Conservation (phyloP, 2,888 invertebrate species). For the Netelia virgata region DNA sequence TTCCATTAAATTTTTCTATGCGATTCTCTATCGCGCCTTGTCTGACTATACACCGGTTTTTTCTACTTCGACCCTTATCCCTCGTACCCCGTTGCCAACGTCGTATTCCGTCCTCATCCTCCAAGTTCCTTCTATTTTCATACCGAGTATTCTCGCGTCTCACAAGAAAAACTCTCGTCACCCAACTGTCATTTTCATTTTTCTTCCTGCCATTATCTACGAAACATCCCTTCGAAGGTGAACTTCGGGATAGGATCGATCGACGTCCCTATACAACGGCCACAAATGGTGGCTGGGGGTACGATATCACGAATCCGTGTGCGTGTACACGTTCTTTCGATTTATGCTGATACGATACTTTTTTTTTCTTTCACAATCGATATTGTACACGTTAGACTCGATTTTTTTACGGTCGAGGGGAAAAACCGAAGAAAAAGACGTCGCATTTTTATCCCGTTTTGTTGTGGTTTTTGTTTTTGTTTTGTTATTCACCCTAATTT, state of each 20-base stretch:
- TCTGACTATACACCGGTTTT: background rate
- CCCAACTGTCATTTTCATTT: conserved; percentile 21
- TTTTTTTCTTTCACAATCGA: too few relatives aligned
- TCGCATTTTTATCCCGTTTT: background rate
- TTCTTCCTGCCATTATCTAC: conserved; percentile 12
- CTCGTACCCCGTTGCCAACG: background rate
- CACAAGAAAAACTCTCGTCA: conserved; percentile 20
- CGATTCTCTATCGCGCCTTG: too few relatives aligned
- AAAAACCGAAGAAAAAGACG: background rate
- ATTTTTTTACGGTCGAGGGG: background rate
- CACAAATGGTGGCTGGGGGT: background rate
- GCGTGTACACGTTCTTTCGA: background rate
- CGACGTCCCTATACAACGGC: background rate
- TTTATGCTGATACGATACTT: background rate
- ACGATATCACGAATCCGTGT: background rate
- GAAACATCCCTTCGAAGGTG: background rate
- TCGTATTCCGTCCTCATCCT: background rate
- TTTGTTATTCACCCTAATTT: too few relatives aligned
- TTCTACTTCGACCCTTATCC: conserved; percentile 19
- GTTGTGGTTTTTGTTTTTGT: too few relatives aligned
- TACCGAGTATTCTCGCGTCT: background rate
- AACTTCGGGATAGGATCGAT: conserved; percentile 4
- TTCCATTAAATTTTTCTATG: too few relatives aligned
- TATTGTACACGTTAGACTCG: background rate
- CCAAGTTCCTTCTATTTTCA: background rate